phyloP scores from a whole-genome alignment of 1,140 invertebrate genomes.

The Camponotus floridanus region DNA sequence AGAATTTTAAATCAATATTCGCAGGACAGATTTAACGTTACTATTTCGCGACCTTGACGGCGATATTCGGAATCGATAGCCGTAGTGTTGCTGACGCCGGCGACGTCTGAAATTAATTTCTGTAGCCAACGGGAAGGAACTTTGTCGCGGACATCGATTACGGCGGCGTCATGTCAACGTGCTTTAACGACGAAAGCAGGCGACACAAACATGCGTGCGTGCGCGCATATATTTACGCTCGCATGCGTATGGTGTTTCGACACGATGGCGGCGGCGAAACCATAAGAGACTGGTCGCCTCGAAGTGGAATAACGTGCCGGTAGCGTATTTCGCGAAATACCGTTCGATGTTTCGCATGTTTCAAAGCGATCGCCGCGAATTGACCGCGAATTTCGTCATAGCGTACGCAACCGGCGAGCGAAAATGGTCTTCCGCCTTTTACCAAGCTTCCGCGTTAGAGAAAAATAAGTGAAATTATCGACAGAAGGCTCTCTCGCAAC shows the following conservation, averaged over 20 bases:
- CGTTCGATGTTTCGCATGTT: constrained; percentile 49
- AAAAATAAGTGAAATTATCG: constrained; percentile 53
- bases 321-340: constrained; percentile 26
- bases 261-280: constrained; percentile 46
- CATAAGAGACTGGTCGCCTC: constrained; percentile 43
- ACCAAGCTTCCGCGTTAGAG: constrained; percentile 39
- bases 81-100: constrained; percentile 43
- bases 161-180: constrained; percentile 57
- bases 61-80: constrained; percentile 39
- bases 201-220: constrained; percentile 21
- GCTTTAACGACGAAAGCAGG: constrained; percentile 62
- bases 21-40: constrained; percentile 16
- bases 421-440: constrained; percentile 55
- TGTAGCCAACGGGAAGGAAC: constrained; percentile 51
- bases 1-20: constrained; percentile 1
- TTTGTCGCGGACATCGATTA: constrained; percentile 59
- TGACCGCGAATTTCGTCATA: constrained; percentile 54
- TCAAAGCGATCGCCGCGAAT: constrained; percentile 44
- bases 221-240: constrained; percentile 43
- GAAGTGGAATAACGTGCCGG: constrained; percentile 30
- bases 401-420: background rate
- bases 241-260: constrained; percentile 39
- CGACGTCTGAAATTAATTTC: constrained; percentile 61
- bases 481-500: constrained; percentile 15
- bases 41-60: constrained; percentile 7